Evolutionary conservation across 2,113 vertebrate genomes (phyloP).

Genomic region (Empidonax traillii): DNA sequence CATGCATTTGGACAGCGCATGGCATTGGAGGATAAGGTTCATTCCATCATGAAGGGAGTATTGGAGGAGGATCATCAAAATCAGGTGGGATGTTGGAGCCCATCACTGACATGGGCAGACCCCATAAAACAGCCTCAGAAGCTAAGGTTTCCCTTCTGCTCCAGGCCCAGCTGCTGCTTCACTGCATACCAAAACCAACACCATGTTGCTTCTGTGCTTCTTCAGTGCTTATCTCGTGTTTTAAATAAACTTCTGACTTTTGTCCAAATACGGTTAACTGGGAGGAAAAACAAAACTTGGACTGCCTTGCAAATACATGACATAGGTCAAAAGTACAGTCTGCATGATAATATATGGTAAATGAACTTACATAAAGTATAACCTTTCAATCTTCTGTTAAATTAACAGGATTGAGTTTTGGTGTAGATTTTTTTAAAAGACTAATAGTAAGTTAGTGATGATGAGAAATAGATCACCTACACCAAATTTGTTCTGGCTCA

Average conservation of each 20-base stretch:
- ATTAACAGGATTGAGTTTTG: constrained; percentile 48
- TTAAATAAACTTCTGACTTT: constrained; percentile 69
- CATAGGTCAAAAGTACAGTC: constrained; percentile 64
- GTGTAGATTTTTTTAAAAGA: constrained; percentile 13
- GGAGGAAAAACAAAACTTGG: constrained; percentile 36
- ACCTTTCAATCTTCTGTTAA: constrained; percentile 68
- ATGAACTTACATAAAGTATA: constrained; percentile 44
- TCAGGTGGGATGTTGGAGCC: not conserved
- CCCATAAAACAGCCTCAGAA: not conserved
- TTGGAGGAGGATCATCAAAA: not conserved
- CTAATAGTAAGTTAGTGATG: constrained; percentile 35
- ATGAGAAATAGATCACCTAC: constrained; percentile 41
- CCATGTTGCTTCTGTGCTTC: constrained; percentile 52
- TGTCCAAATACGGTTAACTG: constrained; percentile 50
- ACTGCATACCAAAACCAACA: not conserved
- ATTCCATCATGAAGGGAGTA: not conserved
- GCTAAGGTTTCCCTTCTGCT: not conserved
- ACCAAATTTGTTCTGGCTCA: constrained; percentile 45
- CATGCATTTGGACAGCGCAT: rapidly evolving
- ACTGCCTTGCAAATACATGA: constrained; percentile 61
- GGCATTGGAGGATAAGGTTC: not conserved
- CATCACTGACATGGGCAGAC: not conserved
- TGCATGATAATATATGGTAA: constrained; percentile 30
- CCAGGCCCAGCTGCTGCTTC: constrained; percentile 21
- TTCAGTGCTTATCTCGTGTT: constrained; percentile 59